Base-by-base conservation (phyloP, 2,797 vertebrate genomes). In the Rhabdomys pumilio region DNA sequence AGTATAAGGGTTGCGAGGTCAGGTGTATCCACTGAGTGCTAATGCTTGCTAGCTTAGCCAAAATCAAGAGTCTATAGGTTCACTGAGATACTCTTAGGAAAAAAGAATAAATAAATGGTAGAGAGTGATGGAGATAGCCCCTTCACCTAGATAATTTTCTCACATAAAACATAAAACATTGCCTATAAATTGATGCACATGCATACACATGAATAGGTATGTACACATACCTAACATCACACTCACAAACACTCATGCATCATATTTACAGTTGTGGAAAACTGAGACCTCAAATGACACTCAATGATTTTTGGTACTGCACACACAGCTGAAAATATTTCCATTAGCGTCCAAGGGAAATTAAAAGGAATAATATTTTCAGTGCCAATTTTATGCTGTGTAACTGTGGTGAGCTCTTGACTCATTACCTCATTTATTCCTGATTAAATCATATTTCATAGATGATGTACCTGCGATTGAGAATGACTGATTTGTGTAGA, bases 351-450 rank as follows among this genome's bases (percentile, higher is more conserved):
- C 26, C 9, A 34, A 65, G n/a, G 38, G 6, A 76, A 20, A 19
- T 90, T 6, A 81, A 91, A 69, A 24, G 9, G 57, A 65, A 13
- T 86, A 72, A 81, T 93, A 82, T 53, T 95, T 88, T 91, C 57
- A 84, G 11, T 3, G 22, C 34, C 47, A 75, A 11, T 41, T 88
- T 2, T 87, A 31, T 72, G 7, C 55, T 9, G 53, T 47, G 34
- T 29, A 76, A 19, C 6, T 55, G 12, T 41, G 3, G 53, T 55
- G 79, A 41, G 7, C 15, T 22, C 90, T 86, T 94, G 44, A 77
- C 41, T 72, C 22, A 83, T 73, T 91, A 88, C 81, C 15, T 94
- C 24, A 84, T 86, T 93, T 93, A 95, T 88, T 96, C 44, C 31
- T 83, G 59, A 73, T 76, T 93, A 81, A 84, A 82, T 77, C 76